These are phyloP conservation scores for Limenitis arthemis DNA, from an alignment of 2,888 invertebrate species.

Conservation along the genomic window DNA sequence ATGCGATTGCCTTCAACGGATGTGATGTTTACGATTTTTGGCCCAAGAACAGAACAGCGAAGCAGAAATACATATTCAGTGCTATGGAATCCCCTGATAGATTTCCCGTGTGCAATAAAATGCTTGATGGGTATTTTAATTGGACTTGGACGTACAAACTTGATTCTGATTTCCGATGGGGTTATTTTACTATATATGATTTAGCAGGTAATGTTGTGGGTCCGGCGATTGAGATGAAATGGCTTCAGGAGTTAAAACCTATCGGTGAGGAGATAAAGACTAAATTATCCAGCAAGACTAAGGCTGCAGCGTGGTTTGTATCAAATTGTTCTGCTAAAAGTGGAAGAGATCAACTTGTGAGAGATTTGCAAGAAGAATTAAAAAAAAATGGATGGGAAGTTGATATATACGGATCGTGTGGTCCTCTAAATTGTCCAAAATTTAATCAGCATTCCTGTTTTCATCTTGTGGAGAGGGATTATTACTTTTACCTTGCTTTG, in stretches of 20 bases:
- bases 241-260: slow-evolving; percentile 25
- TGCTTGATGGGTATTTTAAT: slow-evolving; percentile 34
- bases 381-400: slow-evolving; percentile 21
- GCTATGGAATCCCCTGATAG: slow-evolving; percentile 41
- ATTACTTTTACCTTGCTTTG: slow-evolving; percentile 43
- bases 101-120: slow-evolving; percentile 35
- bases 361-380: slow-evolving; percentile 22
- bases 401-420: slow-evolving; percentile 33
- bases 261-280: slow-evolving; percentile 22
- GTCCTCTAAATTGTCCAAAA: slow-evolving; percentile 24
- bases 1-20: slow-evolving; percentile 27
- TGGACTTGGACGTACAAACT: slow-evolving; percentile 35
- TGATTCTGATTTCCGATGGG: slow-evolving; percentile 30
- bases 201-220: slow-evolving; percentile 23
- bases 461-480: slow-evolving; percentile 32
- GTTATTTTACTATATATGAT: slow-evolving; percentile 29
- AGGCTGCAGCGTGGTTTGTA: slow-evolving; percentile 34
- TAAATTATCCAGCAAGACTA: slow-evolving; percentile 28
- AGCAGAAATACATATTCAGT: slow-evolving; percentile 47
- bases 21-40: slow-evolving; percentile 16
- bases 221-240: slow-evolving; percentile 26
- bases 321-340: slow-evolving; percentile 31
- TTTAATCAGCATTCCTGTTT: slow-evolving; percentile 24
- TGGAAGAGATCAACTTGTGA: slow-evolving; percentile 23
- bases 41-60: slow-evolving; percentile 27